phyloP scores from a whole-genome alignment of 1,140 invertebrate genomes.

The Sitophilus oryzae region DNA sequence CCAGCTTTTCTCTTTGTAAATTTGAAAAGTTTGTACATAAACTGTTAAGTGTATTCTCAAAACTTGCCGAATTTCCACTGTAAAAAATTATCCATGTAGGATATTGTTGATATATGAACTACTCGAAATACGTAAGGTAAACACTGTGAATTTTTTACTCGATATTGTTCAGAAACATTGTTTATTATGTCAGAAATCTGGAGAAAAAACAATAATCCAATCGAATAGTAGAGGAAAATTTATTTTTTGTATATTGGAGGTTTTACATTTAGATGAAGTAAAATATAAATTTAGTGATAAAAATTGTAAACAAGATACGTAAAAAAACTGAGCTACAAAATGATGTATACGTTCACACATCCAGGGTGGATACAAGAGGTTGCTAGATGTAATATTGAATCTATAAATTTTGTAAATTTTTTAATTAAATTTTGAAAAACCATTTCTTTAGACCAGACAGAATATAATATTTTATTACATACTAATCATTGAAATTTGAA shows the following conservation, averaged over 20 bases:
- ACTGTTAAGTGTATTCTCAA: neutral
- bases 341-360: constrained; percentile 39
- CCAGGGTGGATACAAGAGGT: constrained; percentile 20
- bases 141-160: no score
- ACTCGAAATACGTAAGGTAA: constrained; percentile 29
- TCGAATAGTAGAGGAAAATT: no score
- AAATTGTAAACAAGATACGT: constrained; percentile 43
- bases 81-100: constrained; percentile 39
- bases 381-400: neutral
- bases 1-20: no score
- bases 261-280: no score
- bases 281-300: no score
- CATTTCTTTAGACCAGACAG: neutral
- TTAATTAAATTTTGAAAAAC: neutral
- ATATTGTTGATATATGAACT: constrained; percentile 26
- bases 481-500: no score
- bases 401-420: neutral
- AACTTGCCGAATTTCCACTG: neutral
- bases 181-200: no score
- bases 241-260: no score
- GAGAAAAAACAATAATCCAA: no score
- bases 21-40: neutral
- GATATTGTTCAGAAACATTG: no score
- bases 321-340: constrained; percentile 40
- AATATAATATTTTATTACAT: no score